Percentiles rank a stretch among this genome's conserved stretches.
Conservation (phyloP, 2,113 vertebrate species). For the Rhinichthys klamathensis region DNA sequence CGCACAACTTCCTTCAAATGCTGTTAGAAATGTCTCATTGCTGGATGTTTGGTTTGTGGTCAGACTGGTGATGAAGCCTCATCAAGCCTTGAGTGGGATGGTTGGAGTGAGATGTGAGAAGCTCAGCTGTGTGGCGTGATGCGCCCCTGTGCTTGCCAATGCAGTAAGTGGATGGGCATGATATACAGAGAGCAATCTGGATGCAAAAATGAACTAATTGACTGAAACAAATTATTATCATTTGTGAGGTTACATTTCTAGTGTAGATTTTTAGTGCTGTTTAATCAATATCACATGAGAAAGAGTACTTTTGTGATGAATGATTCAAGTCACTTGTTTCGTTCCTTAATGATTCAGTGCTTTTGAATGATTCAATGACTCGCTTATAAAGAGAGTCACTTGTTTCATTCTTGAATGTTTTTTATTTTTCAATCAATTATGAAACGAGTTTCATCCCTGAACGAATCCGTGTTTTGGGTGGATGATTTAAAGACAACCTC, state of each 20-base stretch:
- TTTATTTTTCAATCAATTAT: not conserved
- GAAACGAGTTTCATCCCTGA: too few species aligned
- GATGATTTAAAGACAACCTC: too few species aligned
- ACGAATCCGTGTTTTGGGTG: too few species aligned
- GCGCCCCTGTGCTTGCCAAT: slow-evolving; percentile 36
- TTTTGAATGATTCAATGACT: not conserved
- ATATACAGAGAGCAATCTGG: slow-evolving; percentile 21
- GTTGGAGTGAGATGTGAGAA: slow-evolving; percentile 32
- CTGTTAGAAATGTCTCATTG: not conserved
- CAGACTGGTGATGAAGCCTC: slow-evolving; percentile 12
- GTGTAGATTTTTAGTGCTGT: not conserved
- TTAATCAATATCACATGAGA: not conserved
- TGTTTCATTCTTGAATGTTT: not conserved
- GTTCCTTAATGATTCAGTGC: too few species aligned
- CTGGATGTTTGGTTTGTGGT: slow-evolving; percentile 20
- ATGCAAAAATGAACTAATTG: slow-evolving; percentile 21
- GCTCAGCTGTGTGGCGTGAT: slow-evolving; percentile 43
- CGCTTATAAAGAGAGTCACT: not conserved
- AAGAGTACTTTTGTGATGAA: not conserved
- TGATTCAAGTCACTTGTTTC: not conserved
- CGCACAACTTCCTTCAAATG: not conserved
- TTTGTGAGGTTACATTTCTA: not conserved
- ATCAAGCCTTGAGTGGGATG: slow-evolving; percentile 27
- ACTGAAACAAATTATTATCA: not conserved
- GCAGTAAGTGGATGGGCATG: slow-evolving; percentile 36